Evolutionary conservation across 2,113 vertebrate genomes (phyloP).

Genomic region (Petrocephalus zakoni): DNA sequence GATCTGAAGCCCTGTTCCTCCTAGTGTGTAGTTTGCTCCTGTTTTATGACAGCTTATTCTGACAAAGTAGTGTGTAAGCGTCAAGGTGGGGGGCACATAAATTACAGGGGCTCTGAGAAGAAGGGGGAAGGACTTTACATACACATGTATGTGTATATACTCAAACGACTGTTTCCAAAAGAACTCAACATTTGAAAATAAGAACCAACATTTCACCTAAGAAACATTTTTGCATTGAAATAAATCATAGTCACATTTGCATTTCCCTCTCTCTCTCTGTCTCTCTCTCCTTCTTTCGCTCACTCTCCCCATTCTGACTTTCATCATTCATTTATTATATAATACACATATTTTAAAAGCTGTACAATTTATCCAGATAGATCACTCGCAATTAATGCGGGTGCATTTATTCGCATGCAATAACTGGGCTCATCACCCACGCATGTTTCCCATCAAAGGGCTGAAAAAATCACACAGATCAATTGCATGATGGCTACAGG

Average conservation of each 20-base stretch:
- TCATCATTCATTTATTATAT: constrained; percentile 24
- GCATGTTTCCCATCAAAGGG: background rate
- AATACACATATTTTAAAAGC: background rate
- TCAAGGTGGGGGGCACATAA: background rate
- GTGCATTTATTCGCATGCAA: background rate
- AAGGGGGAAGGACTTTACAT: background rate
- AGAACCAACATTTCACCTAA: background rate
- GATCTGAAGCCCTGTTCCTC: background rate
- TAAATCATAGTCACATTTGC: background rate
- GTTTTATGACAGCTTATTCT: background rate
- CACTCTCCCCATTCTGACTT: background rate
- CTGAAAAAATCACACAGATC: background rate
- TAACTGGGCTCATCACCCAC: background rate
- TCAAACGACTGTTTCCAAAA: background rate
- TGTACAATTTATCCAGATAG: background rate
- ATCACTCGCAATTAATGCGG: background rate
- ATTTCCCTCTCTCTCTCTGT: background rate
- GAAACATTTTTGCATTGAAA: background rate
- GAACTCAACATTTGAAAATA: background rate
- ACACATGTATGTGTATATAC: background rate
- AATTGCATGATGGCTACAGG: background rate
- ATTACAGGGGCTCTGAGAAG: background rate
- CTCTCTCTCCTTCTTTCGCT: no score
- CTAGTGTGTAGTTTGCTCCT: background rate
- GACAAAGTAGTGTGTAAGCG: background rate